Percentiles rank a stretch among this genome's conserved stretches.
Evolutionary conservation across 2,888 invertebrate genomes (phyloP).

Genomic region (Neuroscelio doddi): DNA sequence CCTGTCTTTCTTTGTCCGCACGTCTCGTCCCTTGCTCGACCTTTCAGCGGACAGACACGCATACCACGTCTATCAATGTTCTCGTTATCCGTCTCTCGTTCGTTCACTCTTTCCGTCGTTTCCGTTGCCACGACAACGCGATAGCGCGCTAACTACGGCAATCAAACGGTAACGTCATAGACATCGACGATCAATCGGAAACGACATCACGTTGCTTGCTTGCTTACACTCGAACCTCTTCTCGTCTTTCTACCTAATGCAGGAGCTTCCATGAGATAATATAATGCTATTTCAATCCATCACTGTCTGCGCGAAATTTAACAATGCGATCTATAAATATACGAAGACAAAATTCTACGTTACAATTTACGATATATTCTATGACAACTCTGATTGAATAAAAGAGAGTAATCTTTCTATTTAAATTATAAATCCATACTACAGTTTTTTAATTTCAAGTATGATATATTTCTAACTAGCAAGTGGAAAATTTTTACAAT

Average conservation of each 20-base stretch:
- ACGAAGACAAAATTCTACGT: too few species aligned
- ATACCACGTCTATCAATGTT: constrained; percentile 42
- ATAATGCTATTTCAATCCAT: too few species aligned
- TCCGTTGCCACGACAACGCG: constrained; percentile 45
- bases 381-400: background rate
- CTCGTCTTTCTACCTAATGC: too few species aligned
- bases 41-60: constrained; percentile 39
- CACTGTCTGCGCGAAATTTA: too few species aligned
- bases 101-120: constrained; percentile 45
- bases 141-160: constrained; percentile 40
- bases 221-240: background rate
- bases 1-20: constrained; percentile 19
- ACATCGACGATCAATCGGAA: constrained; percentile 41
- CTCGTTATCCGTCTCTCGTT: constrained; percentile 41
- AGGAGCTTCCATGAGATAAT: too few species aligned
- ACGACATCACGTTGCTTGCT: constrained; percentile 28
- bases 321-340: too few species aligned
- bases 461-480: too few species aligned
- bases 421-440: too few species aligned
- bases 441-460: too few species aligned
- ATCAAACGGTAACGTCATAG: constrained; percentile 42
- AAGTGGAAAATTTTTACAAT: too few species aligned
- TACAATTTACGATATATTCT: too few species aligned
- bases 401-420: too few species aligned
- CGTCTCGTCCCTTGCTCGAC: constrained; percentile 30